phyloP scores from a whole-genome alignment of 2,113 vertebrate genomes.

The Gavia stellata region DNA sequence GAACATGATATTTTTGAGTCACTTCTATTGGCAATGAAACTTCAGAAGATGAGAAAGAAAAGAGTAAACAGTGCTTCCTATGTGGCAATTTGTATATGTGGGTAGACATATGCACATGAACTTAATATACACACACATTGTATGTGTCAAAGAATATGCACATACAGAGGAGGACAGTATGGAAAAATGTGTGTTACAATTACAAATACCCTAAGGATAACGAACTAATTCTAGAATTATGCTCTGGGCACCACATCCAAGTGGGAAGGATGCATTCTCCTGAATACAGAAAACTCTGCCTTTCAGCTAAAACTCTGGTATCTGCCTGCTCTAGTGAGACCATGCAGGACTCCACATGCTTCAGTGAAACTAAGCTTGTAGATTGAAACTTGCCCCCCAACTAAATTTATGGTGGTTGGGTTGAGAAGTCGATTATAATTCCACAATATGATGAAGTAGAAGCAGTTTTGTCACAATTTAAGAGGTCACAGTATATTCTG shows the following conservation, averaged over 20 bases:
- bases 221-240: slow-evolving; percentile 46
- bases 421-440: slow-evolving; percentile 26
- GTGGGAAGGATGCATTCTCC: neutral
- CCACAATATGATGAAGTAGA: slow-evolving; percentile 28
- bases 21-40: neutral
- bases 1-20: neutral
- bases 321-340: neutral
- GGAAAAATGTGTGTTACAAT: neutral
- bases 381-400: neutral
- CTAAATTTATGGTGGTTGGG: slow-evolving; percentile 39
- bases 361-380: neutral
- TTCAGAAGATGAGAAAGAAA: neutral
- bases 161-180: neutral
- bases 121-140: neutral
- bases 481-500: slow-evolving; percentile 18
- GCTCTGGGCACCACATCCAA: neutral
- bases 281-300: slow-evolving; percentile 6
- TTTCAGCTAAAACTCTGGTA: slow-evolving; percentile 15
- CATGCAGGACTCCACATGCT: neutral
- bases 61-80: neutral
- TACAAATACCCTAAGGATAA: neutral
- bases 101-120: neutral
- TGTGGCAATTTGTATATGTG: neutral
- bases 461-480: slow-evolving; percentile 35
- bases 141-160: neutral